phyloP scores from a whole-genome alignment of 2,797 vertebrate species.

The Arnoldichthys spilopterus region DNA sequence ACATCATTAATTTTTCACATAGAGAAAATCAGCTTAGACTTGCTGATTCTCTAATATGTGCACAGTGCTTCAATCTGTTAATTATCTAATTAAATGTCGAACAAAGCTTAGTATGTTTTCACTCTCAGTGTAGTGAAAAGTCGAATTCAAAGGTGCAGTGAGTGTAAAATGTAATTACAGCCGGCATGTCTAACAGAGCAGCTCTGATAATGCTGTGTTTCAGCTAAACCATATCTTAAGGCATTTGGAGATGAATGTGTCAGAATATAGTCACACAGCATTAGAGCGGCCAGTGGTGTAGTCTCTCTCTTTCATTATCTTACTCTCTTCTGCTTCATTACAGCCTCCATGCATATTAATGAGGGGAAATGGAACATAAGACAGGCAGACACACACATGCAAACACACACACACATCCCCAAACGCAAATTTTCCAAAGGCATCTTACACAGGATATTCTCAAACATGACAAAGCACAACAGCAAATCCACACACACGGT shows the following conservation, averaged over 20 bases:
- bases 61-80: slow-evolving; percentile 10
- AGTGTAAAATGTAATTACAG: slow-evolving; percentile 57
- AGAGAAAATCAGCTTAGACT: too few relatives aligned
- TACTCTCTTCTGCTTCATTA: slow-evolving; percentile 84
- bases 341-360: slow-evolving; percentile 82
- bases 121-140: not conserved
- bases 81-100: slow-evolving; percentile 60
- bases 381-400: slow-evolving; percentile 33
- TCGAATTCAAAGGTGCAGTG: not conserved
- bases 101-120: slow-evolving; percentile 50
- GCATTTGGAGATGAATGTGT: slow-evolving; percentile 73
- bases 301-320: slow-evolving; percentile 77
- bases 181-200: not conserved
- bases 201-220: slow-evolving; percentile 17
- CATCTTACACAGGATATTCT: slow-evolving; percentile 6
- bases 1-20: too few relatives aligned
- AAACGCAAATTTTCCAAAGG: slow-evolving; percentile 55
- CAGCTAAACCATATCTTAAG: slow-evolving; percentile 63
- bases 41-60: too few relatives aligned
- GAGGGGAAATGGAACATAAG: slow-evolving; percentile 74
- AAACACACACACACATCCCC: slow-evolving; percentile 53
- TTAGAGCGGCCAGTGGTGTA: slow-evolving; percentile 73
- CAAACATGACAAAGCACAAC: slow-evolving; percentile 29
- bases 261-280: slow-evolving; percentile 75
- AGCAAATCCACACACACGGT: slow-evolving; percentile 30